These are phyloP conservation scores for Struthio camelus DNA, from an alignment of 2,113 vertebrate genomes.

Conservation along the genomic window DNA sequence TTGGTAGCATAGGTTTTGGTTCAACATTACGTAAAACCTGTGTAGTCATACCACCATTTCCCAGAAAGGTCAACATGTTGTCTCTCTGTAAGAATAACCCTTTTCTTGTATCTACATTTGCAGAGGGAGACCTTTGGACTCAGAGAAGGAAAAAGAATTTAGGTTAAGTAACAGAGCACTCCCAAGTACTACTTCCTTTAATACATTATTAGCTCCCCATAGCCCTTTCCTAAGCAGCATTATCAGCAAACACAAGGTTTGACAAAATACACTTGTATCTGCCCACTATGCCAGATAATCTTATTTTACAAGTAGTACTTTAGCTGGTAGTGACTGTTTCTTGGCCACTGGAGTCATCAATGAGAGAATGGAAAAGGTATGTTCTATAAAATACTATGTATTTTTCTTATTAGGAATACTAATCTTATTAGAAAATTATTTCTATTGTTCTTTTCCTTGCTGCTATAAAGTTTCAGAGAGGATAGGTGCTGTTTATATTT, in stretches of 20 bases:
- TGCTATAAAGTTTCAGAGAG: neutral
- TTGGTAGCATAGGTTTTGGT: neutral
- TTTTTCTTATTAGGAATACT: neutral
- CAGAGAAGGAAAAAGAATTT: neutral
- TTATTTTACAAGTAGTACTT: neutral
- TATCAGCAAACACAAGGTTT: neutral
- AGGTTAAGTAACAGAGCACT: neutral
- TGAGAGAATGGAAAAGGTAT: neutral
- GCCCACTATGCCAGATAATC: neutral
- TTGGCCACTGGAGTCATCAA: neutral
- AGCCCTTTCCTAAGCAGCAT: neutral
- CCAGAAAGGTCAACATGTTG: neutral
- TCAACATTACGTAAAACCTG: neutral
- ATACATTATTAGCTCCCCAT: neutral
- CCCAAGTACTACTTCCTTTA: neutral
- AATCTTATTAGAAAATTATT: neutral
- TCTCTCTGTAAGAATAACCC: neutral
- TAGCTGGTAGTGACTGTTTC: neutral
- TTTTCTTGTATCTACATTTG: neutral
- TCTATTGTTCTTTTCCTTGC: neutral
- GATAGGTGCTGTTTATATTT: neutral
- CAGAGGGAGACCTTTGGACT: neutral
- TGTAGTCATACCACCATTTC: rapidly evolving
- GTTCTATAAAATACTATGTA: neutral
- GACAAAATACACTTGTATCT: neutral